Percentiles rank a stretch among this genome's conserved stretches.
These are phyloP conservation scores for Drosophila saltans DNA, from an alignment of 1,140 invertebrate genomes.

Conservation along the genomic window DNA sequence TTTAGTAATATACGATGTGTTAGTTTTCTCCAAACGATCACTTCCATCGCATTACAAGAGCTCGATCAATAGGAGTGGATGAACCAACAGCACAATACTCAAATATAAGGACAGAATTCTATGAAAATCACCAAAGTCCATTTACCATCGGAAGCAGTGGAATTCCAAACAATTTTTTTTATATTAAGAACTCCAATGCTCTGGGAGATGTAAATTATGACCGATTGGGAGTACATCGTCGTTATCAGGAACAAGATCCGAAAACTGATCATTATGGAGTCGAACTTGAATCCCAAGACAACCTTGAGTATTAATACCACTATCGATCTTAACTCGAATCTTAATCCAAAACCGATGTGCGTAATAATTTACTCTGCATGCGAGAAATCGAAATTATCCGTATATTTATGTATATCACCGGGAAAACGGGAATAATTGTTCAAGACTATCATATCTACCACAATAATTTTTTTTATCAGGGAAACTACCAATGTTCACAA, in stretches of 20 bases:
- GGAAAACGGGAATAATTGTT: conserved; percentile 2
- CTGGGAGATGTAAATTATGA: neutral
- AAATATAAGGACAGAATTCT: conserved; percentile 9
- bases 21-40: conserved; percentile 42
- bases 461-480: conserved; percentile 11
- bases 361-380: neutral
- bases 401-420: conserved; percentile 4
- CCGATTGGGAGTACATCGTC: neutral
- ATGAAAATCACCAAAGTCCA: conserved; percentile 17
- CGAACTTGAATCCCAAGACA: neutral
- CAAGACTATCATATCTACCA: conserved; percentile 6
- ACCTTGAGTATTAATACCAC: neutral
- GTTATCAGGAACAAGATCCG: neutral
- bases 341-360: neutral
- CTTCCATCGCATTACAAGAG: conserved; percentile 46
- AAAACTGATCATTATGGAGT: neutral
- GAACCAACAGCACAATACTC: neutral
- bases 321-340: neutral
- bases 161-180: neutral
- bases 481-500: conserved; percentile 1
- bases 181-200: neutral
- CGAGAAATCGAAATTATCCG: conserved; percentile 6
- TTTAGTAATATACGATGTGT: conserved; percentile 23
- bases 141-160: neutral
- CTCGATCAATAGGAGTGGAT: conserved; percentile 6